Evolutionary conservation across 2,797 vertebrate genomes (phyloP).

Genomic region (Danio choprae): DNA sequence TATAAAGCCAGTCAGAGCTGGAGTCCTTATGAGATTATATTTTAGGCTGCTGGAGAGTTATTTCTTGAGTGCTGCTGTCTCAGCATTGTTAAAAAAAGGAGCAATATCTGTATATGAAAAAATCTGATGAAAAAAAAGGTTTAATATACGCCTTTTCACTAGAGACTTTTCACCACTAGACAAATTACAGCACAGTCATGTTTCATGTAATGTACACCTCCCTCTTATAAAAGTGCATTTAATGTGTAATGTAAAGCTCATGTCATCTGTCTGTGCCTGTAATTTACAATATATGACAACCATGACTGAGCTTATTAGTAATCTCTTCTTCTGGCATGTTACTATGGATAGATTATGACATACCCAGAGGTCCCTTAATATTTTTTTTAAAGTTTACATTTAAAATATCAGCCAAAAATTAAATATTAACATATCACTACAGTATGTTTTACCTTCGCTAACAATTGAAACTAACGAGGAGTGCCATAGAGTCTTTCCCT

Average conservation of each 20-base stretch:
- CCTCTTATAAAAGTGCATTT: not conserved
- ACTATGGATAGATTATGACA: not conserved
- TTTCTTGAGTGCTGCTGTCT: constrained; percentile 27
- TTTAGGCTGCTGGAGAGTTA: not conserved
- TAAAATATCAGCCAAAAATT: not conserved
- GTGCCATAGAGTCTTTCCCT: not conserved
- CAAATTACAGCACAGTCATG: not conserved
- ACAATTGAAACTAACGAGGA: not conserved
- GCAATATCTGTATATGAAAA: constrained; percentile 11
- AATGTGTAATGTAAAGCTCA: constrained; percentile 1
- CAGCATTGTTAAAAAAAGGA: constrained; percentile 31
- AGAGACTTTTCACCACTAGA: not conserved
- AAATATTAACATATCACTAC: no score
- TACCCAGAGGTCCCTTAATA: not conserved
- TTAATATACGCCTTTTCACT: not conserved
- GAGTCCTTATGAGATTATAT: constrained; percentile 21
- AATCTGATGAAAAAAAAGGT: constrained; percentile 26
- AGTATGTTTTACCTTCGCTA: no score
- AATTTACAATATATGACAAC: constrained; percentile 50
- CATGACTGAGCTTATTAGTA: constrained; percentile 50
- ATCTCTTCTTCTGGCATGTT: no score
- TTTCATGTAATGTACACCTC: not conserved
- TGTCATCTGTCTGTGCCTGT: constrained; percentile 38
- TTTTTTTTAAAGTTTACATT: not conserved
- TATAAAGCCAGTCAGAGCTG: constrained; percentile 1